phyloP scores from a whole-genome alignment of 2,888 invertebrate genomes.

The Timema podura region DNA sequence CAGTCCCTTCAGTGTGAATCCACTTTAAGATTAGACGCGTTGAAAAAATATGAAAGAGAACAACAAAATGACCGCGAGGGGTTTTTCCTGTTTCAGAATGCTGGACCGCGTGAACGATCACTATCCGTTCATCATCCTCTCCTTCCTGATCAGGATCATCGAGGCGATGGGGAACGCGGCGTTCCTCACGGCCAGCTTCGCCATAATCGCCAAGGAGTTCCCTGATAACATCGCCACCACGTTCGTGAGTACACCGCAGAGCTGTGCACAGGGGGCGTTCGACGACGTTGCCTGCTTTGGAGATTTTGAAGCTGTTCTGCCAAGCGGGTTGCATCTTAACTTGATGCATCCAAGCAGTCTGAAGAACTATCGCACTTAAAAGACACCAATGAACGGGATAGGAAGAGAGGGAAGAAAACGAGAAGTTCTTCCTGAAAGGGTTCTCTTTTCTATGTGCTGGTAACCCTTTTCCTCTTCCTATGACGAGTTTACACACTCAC shows the following conservation, averaged over 20 bases:
- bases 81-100: constrained; percentile 49
- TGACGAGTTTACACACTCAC: too few relatives aligned
- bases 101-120: constrained; percentile 67
- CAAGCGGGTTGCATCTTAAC: too few relatives aligned
- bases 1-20: background rate
- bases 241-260: constrained; percentile 69
- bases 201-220: constrained; percentile 84
- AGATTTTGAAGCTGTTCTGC: too few relatives aligned
- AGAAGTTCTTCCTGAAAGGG: too few relatives aligned
- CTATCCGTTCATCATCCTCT: constrained; percentile 68
- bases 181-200: constrained; percentile 80
- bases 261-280: too few relatives aligned
- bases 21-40: background rate
- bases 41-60: background rate
- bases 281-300: too few relatives aligned
- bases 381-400: too few relatives aligned
- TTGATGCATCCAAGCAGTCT: too few relatives aligned
- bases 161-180: constrained; percentile 85
- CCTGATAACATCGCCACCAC: constrained; percentile 80
- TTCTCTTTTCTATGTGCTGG: too few relatives aligned
- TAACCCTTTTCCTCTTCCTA: too few relatives aligned
- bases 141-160: constrained; percentile 73
- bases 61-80: background rate
- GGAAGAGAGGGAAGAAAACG: too few relatives aligned
- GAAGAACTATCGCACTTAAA: too few relatives aligned